A percentile compares a stretch with the other conserved stretches of the same genome.
Conservation (phyloP, 1,140 invertebrate species). For the Muscidifurax raptorellus region DNA sequence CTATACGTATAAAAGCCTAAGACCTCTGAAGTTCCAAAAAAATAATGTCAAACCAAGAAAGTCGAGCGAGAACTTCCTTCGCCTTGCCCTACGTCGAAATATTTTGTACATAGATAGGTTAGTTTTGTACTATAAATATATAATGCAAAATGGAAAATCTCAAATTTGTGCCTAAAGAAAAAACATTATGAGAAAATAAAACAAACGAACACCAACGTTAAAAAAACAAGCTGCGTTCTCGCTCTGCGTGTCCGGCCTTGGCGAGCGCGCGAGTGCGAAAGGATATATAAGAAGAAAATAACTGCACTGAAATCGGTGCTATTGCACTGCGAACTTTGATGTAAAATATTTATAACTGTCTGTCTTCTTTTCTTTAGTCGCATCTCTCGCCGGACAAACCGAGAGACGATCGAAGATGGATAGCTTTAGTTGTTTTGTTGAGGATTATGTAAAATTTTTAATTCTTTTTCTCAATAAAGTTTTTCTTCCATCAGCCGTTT, state of each 20-base stretch:
- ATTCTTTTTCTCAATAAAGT: background rate
- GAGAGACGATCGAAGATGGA: conserved; percentile 27
- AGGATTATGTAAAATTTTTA: background rate
- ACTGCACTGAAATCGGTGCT: conserved; percentile 22
- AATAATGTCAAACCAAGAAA: conserved; percentile 6
- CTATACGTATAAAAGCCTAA: background rate
- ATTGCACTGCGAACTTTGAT: conserved; percentile 13
- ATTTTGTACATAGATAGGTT: conserved; percentile 69
- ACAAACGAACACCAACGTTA: background rate
- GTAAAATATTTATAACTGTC: conserved; percentile 12
- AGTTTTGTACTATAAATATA: conserved; percentile 65
- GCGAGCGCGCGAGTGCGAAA: background rate
- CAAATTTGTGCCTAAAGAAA: conserved; percentile 49
- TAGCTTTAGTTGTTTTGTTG: conserved; percentile 2
- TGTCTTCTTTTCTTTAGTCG: background rate
- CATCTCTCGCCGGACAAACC: background rate
- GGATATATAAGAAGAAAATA: background rate
- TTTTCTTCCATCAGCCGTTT: background rate
- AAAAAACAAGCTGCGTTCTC: background rate
- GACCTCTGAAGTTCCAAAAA: background rate
- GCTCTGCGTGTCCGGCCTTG: background rate
- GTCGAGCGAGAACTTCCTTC: conserved; percentile 13
- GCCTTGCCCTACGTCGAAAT: conserved; percentile 44
- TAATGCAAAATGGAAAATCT: conserved; percentile 48
- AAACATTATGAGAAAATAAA: conserved; percentile 15